These are phyloP conservation scores for Mnemiopsis leidyi DNA, from an alignment of 37 sponge, comb jelly and placozoan species.

Conservation along the genomic window DNA sequence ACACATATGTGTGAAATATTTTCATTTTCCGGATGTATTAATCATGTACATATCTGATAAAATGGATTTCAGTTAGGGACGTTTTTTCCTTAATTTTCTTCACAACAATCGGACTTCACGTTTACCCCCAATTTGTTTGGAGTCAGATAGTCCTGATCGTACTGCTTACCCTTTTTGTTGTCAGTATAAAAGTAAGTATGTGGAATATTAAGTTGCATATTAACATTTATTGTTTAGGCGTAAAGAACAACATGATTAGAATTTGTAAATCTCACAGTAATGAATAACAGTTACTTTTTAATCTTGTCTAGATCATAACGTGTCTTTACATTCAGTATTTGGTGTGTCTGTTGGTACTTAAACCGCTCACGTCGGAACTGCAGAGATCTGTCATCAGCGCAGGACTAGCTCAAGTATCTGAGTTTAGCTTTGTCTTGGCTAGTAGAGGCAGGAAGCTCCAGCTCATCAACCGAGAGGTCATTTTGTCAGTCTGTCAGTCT, in stretches of 20 bases:
- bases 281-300: too few relatives aligned
- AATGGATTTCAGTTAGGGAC: conserved; percentile 24
- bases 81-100: background rate
- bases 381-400: conserved; percentile 9
- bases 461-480: conserved; percentile 2
- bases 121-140: conserved; percentile 41
- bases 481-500: too few relatives aligned
- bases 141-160: background rate
- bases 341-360: conserved; percentile 3
- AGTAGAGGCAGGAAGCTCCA: conserved; percentile 6
- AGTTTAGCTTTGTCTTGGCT: conserved; percentile 14
- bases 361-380: conserved; percentile 20
- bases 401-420: background rate
- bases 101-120: background rate
- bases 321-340: background rate
- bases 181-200: background rate
- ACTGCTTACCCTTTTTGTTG: background rate
- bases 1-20: too few relatives aligned
- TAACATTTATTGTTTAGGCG: too few relatives aligned
- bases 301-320: too few relatives aligned
- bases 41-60: too few relatives aligned
- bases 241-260: background rate
- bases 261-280: background rate
- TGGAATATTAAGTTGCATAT: background rate
- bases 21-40: too few relatives aligned